Evolutionary conservation across 2,113 vertebrate species (phyloP).

Genomic region (Bos taurus): ARS-UCD2.0 NC_037343.1:73237001-73237500

Average conservation of each 20-base stretch:
- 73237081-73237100: background rate
- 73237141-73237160: background rate
- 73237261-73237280: too few relatives aligned
- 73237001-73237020: background rate
- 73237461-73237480: background rate
- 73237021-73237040: background rate
- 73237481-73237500: background rate
- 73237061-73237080: background rate
- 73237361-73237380: background rate
- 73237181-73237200: background rate
- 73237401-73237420: fast-evolving
- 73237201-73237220: background rate
- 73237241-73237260: background rate
- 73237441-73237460: background rate
- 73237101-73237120: background rate
- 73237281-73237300: background rate
- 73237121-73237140: background rate
- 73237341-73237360: background rate
- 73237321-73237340: background rate
- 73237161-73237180: background rate
- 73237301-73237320: background rate
- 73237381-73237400: background rate
- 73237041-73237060: background rate
- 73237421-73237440: too few relatives aligned
- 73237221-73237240: background rate